Conservation (phyloP, 2,113 vertebrate species). For the Alexandromys fortis region DNA sequence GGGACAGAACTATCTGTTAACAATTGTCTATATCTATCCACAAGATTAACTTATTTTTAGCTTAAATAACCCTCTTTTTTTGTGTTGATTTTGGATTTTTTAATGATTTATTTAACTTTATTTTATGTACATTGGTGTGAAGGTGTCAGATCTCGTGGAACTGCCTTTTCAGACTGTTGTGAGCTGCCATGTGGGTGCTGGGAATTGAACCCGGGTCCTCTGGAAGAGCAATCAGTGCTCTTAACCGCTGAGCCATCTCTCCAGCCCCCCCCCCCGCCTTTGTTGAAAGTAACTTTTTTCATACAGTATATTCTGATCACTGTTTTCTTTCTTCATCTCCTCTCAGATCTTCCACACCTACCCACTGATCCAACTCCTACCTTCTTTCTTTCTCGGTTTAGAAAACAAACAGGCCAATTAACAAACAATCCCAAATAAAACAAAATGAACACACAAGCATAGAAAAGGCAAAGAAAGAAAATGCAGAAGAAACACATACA, state of each 20-base stretch:
- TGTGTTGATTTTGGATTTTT: too few species aligned
- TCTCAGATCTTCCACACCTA: not conserved
- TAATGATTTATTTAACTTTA: too few species aligned
- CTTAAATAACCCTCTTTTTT: not conserved
- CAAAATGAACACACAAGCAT: not conserved
- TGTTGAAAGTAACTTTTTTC: not conserved
- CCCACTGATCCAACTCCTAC: not conserved
- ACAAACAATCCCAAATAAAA: not conserved
- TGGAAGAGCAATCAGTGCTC: too few species aligned
- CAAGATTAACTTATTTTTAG: not conserved
- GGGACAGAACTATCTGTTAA: too few species aligned
- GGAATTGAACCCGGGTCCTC: too few species aligned
- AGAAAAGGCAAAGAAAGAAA: not conserved
- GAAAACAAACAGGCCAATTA: not conserved
- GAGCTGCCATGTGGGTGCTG: too few species aligned
- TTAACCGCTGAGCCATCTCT: too few species aligned
- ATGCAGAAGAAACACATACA: not conserved
- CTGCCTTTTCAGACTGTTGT: too few species aligned
- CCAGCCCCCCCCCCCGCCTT: not conserved
- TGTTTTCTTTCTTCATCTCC: not conserved
- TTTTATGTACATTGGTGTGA: too few species aligned
- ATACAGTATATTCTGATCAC: not conserved
- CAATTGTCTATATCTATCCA: not conserved
- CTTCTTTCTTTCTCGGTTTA: not conserved
- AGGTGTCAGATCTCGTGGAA: too few species aligned